These are phyloP conservation scores for Chloebia gouldiae DNA, from an alignment of 2,113 vertebrate species.

Conservation along the genomic window DNA sequence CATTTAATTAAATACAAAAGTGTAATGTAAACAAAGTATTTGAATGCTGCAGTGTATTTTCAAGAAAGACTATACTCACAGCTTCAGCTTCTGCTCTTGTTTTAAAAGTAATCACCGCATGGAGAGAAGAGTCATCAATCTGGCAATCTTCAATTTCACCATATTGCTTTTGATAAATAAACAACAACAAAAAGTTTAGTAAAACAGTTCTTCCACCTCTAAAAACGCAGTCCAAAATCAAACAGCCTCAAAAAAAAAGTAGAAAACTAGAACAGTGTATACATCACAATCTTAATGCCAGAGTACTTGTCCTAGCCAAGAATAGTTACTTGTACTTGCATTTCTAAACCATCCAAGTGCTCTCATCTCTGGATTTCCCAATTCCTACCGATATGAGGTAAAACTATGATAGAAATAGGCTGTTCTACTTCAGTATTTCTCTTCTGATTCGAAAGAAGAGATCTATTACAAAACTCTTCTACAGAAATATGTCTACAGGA, in stretches of 20 bases:
- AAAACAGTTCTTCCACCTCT: not conserved
- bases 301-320: not conserved
- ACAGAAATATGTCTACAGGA: not conserved
- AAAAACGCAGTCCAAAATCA: not conserved
- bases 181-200: slow-evolving; percentile 1
- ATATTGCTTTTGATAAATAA: slow-evolving; percentile 86
- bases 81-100: slow-evolving; percentile 92
- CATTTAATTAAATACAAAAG: not conserved
- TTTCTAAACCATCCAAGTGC: not conserved
- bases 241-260: not conserved
- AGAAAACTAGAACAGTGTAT: not conserved
- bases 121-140: slow-evolving; percentile 86
- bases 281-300: not conserved
- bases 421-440: not conserved
- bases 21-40: not conserved
- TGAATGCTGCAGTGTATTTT: not conserved
- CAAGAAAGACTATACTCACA: slow-evolving; percentile 72
- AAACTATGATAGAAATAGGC: not conserved
- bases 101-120: slow-evolving; percentile 90
- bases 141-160: slow-evolving; percentile 97
- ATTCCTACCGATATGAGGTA: not conserved
- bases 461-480: not conserved
- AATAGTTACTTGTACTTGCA: not conserved
- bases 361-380: not conserved
- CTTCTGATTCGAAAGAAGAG: not conserved